Evolutionary conservation across 2,797 vertebrate species (phyloP).

Genomic region (Alexandromys oeconomus): DNA sequence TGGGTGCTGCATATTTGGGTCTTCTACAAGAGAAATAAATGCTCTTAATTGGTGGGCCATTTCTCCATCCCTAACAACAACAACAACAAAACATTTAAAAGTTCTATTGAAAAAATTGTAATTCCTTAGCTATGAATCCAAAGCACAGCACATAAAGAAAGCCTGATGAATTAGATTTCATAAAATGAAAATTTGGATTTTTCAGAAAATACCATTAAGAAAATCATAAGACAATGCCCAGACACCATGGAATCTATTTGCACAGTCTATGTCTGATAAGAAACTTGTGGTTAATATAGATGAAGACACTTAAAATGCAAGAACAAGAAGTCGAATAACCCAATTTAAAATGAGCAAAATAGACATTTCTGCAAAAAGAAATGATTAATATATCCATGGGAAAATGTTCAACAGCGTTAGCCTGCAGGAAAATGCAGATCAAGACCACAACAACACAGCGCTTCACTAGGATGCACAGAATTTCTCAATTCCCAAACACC

Average conservation of each 20-base stretch:
- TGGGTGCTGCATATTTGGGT: neutral
- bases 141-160: neutral
- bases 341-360: constrained; percentile 44
- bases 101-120: neutral
- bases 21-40: neutral
- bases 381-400: constrained; percentile 48
- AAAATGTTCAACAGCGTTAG: constrained; percentile 37
- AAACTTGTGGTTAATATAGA: constrained; percentile 2
- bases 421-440: constrained; percentile 52
- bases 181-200: constrained; percentile 30
- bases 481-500: constrained; percentile 24
- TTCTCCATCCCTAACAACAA: neutral
- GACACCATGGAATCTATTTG: constrained; percentile 47
- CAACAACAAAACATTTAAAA: neutral
- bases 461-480: constrained; percentile 29
- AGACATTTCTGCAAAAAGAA: constrained; percentile 44
- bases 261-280: neutral
- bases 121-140: constrained; percentile 2
- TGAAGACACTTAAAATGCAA: neutral
- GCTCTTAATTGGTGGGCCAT: neutral
- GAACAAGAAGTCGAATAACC: constrained; percentile 54
- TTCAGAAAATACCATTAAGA: constrained; percentile 40
- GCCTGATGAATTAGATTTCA: neutral
- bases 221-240: constrained; percentile 9
- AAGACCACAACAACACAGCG: constrained; percentile 32